A percentile compares a stretch with the other conserved stretches of the same genome.
Evolutionary conservation across 2,797 vertebrate species (phyloP).

Genomic region (Avahi laniger): DNA sequence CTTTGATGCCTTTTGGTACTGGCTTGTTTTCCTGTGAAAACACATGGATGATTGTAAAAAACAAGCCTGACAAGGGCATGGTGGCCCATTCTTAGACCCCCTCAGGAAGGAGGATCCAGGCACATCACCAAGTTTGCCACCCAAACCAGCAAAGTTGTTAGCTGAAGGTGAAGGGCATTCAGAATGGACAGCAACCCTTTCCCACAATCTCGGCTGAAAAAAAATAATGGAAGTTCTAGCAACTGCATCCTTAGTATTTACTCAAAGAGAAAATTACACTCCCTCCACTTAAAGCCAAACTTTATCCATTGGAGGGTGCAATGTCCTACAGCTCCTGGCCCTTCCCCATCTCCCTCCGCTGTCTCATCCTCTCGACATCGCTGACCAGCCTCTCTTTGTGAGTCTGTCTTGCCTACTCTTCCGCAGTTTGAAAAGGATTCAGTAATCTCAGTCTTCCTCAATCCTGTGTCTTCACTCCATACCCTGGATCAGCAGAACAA

Average conservation of each 20-base stretch:
- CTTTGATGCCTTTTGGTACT: neutral
- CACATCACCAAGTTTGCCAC: neutral
- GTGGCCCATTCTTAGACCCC: neutral
- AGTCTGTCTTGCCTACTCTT: neutral
- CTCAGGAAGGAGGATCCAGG: neutral
- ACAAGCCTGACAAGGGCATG: neutral
- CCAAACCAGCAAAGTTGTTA: neutral
- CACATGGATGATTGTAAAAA: neutral
- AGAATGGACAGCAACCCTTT: neutral
- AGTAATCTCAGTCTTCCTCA: neutral
- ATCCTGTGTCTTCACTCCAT: neutral
- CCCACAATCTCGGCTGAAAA: neutral
- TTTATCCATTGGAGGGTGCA: neutral
- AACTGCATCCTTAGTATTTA: neutral
- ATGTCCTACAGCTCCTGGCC: neutral
- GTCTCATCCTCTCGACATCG: neutral
- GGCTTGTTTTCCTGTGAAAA: neutral
- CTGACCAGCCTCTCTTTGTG: neutral
- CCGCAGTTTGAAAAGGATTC: neutral
- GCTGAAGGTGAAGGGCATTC: neutral
- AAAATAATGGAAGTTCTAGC: neutral
- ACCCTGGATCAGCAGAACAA: no score
- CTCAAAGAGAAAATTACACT: neutral
- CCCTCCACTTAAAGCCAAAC: neutral
- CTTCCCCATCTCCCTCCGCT: neutral